Evolutionary conservation across 2,113 vertebrate species (phyloP).

Genomic region (Campylomormyrus tamandua): DNA sequence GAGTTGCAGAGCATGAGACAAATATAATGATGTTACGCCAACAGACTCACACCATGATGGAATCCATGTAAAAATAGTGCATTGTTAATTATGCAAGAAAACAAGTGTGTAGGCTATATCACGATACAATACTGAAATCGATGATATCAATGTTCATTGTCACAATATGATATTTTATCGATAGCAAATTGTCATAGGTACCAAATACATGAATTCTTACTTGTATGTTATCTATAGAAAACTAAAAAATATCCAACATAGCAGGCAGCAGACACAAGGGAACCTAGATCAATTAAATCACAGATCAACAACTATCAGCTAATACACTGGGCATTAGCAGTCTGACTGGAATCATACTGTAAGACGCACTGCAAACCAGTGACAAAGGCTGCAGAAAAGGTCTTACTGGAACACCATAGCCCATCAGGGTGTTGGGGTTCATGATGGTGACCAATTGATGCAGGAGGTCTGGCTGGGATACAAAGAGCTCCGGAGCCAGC

Average conservation of each 20-base stretch:
- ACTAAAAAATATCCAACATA: not conserved
- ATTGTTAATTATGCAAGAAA: not conserved
- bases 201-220: not conserved
- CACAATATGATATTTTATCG: not conserved
- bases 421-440: slow-evolving; percentile 98
- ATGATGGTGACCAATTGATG: slow-evolving; percentile 98
- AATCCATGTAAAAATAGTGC: not conserved
- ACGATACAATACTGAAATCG: not conserved
- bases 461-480: slow-evolving; percentile 91
- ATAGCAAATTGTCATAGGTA: not conserved
- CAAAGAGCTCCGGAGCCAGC: slow-evolving; percentile 90
- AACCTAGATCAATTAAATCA: not conserved
- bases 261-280: not conserved
- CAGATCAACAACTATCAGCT: not conserved
- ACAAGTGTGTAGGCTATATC: not conserved
- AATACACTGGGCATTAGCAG: not conserved
- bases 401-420: slow-evolving; percentile 87
- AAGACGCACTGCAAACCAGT: not conserved
- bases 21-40: not conserved
- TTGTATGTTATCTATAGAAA: not conserved
- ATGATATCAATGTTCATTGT: not conserved
- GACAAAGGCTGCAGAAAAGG: slow-evolving; percentile 24
- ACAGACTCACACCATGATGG: not conserved
- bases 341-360: not conserved
- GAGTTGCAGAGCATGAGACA: not conserved